Conservation (phyloP, 2,888 invertebrate species). For the Scelioninae gen. 2 region DNA sequence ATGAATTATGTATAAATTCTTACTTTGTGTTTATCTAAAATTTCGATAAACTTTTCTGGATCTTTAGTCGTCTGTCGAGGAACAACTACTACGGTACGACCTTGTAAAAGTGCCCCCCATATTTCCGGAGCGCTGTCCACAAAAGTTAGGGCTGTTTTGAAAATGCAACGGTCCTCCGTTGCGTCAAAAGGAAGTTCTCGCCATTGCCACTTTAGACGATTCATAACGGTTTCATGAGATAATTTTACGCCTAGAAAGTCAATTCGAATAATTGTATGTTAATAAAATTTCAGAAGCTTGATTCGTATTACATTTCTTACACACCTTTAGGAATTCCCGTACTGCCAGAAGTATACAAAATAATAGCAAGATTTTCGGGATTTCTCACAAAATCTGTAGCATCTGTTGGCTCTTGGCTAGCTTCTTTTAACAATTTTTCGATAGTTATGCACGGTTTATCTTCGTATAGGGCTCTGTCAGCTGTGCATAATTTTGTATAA, state of each 20-base stretch:
- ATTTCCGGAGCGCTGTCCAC: slow-evolving; percentile 93
- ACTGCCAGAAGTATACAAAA: slow-evolving; percentile 92
- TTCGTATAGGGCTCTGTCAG: slow-evolving; percentile 65
- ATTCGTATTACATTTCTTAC: no score
- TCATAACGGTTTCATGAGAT: slow-evolving; percentile 85
- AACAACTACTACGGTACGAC: slow-evolving; percentile 83
- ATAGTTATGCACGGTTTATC: slow-evolving; percentile 73
- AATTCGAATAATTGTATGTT: not conserved
- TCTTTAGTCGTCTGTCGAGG: slow-evolving; percentile 85
- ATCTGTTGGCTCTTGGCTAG: slow-evolving; percentile 74
- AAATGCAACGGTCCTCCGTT: slow-evolving; percentile 84
- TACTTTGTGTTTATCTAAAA: slow-evolving; percentile 84
- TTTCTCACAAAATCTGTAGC: slow-evolving; percentile 75
- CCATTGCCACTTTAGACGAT: slow-evolving; percentile 93
- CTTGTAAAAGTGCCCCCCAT: slow-evolving; percentile 88
- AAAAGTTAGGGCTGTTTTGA: slow-evolving; percentile 94
- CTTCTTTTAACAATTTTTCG: slow-evolving; percentile 76
- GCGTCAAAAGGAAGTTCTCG: slow-evolving; percentile 84
- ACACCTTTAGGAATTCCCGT: slow-evolving; percentile 91
- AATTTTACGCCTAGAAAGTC: slow-evolving; percentile 84
- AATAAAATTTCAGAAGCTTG: no score
- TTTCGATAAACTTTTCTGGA: slow-evolving; percentile 83
- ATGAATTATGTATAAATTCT: not conserved
- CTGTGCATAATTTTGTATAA: no score
- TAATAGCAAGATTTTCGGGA: slow-evolving; percentile 79